A percentile compares a stretch with the other conserved stretches of the same genome.
Conservation (phyloP, 2,888 invertebrate genomes). For the Papilio elwesi region DNA sequence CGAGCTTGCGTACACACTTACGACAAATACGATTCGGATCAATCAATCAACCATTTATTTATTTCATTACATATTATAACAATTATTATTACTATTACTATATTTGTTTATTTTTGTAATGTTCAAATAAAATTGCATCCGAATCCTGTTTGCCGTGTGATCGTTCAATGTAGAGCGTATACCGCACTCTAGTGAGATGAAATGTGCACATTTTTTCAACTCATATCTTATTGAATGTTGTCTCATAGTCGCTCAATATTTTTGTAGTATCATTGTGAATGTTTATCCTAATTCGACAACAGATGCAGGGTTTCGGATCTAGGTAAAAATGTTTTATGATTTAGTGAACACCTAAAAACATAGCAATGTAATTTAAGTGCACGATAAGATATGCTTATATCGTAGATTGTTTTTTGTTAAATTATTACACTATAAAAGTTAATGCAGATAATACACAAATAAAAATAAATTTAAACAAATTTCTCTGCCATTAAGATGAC, state of each 20-base stretch:
- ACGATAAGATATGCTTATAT: slow-evolving; percentile 24
- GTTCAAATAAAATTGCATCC: not conserved
- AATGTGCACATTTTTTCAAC: slow-evolving; percentile 29
- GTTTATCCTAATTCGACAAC: not conserved
- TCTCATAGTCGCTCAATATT: slow-evolving; percentile 16
- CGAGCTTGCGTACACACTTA: slow-evolving; percentile 28
- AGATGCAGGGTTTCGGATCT: slow-evolving; percentile 1
- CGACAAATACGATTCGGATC: slow-evolving; percentile 26
- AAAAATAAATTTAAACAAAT: too few relatives aligned
- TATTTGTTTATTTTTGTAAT: not conserved
- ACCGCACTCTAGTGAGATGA: slow-evolving; percentile 35
- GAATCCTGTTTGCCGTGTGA: slow-evolving; percentile 22
- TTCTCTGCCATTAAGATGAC: too few relatives aligned
- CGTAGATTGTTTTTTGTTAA: slow-evolving; percentile 20
- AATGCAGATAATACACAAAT: too few relatives aligned
- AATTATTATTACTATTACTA: not conserved
- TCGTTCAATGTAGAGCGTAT: slow-evolving; percentile 32
- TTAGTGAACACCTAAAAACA: not conserved
- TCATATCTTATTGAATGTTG: slow-evolving; percentile 21
- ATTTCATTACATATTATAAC: not conserved
- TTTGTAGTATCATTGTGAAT: slow-evolving; percentile 27
- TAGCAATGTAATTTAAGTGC: slow-evolving; percentile 8
- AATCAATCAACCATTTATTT: not conserved
- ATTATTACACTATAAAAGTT: slow-evolving; percentile 11
- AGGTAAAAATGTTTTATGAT: slow-evolving; percentile 7